These are phyloP conservation scores for Acanthopagrus latus DNA, from an alignment of 2,797 vertebrate genomes.

Conservation along the genomic window DNA sequence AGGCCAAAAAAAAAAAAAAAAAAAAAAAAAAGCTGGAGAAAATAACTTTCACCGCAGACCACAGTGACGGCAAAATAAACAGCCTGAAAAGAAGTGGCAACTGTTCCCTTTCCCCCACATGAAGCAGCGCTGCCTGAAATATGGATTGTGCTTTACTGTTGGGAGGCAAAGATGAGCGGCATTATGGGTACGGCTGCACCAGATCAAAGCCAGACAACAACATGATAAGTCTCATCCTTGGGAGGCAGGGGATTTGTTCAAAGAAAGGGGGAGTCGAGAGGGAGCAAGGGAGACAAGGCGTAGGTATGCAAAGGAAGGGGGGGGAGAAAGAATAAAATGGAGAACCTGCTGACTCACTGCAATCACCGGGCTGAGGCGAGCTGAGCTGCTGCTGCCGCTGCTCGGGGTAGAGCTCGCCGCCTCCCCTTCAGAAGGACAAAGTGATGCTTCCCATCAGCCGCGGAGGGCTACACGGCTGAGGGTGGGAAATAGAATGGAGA, in stretches of 20 bases:
- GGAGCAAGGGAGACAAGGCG: constrained; percentile 34
- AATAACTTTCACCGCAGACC: constrained; percentile 30
- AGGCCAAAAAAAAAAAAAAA: constrained; percentile 28
- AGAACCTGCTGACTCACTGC: constrained; percentile 85
- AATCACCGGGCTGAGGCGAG: constrained; percentile 63
- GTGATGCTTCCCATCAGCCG: constrained; percentile 57
- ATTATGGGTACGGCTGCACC: constrained; percentile 45
- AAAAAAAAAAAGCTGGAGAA: constrained; percentile 29
- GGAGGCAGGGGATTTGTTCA: constrained; percentile 67
- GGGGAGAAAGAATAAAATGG: constrained; percentile 26
- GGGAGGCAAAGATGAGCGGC: constrained; percentile 29
- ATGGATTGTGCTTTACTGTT: constrained; percentile 13
- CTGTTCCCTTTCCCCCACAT: constrained; percentile 15
- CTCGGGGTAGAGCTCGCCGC: constrained; percentile 56
- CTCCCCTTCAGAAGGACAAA: constrained; percentile 78
- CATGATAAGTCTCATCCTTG: constrained; percentile 60
- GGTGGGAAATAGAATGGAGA: constrained; percentile 43
- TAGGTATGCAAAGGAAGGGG: constrained; percentile 53
- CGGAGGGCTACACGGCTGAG: constrained; percentile 35
- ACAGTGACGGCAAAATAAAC: constrained; percentile 31
- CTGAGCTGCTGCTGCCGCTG: constrained; percentile 48
- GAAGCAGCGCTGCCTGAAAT: constrained; percentile 34
- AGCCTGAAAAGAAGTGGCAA: constrained; percentile 21
- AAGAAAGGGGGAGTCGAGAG: constrained; percentile 35
- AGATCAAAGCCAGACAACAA: constrained; percentile 69